Conservation (phyloP, 2,888 invertebrate species). For the Lucinisca nassula region DNA sequence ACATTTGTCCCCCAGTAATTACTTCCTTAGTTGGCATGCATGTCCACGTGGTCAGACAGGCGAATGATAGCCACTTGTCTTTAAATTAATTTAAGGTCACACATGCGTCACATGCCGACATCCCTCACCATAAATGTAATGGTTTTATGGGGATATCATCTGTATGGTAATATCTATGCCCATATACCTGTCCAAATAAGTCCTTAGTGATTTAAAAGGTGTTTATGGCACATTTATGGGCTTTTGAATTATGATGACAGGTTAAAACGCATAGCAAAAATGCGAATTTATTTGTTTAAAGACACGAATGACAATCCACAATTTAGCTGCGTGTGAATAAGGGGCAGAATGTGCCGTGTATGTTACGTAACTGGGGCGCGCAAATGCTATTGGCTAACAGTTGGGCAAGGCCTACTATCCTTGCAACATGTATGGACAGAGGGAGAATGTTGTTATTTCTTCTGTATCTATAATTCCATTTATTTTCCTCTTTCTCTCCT, state of each 20-base stretch:
- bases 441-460: no score
- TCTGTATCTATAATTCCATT: no score
- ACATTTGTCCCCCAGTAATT: no score
- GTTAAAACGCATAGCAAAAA: neutral
- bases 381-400: neutral
- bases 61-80: neutral
- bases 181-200: neutral
- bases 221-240: slow-evolving; percentile 15
- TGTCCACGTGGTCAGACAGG: neutral
- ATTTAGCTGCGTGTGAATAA: neutral
- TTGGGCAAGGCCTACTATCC: no score
- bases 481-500: no score
- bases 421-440: no score
- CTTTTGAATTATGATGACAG: slow-evolving; percentile 14
- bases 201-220: neutral
- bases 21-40: neutral
- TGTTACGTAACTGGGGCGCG: neutral
- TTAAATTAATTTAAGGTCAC: slow-evolving; percentile 1
- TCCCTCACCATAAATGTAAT: neutral
- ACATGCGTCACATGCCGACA: neutral
- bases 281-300: neutral
- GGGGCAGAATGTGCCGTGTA: neutral
- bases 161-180: neutral
- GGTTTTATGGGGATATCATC: neutral
- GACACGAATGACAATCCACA: neutral